Percentiles rank a stretch among this genome's conserved stretches.
Evolutionary conservation across 2,113 vertebrate species (phyloP).

Genomic region (Colius striatus): DNA sequence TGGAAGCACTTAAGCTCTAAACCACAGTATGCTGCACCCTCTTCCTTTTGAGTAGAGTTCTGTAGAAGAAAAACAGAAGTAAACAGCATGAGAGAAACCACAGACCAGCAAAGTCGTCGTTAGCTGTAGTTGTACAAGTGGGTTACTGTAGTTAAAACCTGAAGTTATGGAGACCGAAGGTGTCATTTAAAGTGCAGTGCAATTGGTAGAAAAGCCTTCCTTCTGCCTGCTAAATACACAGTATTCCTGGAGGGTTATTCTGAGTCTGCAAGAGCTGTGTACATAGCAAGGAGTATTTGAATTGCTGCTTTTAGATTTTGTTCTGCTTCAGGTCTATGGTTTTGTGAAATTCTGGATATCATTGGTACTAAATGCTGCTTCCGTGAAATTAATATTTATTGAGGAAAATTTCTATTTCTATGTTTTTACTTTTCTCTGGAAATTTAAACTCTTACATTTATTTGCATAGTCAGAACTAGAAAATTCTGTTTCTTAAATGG

Average conservation of each 20-base stretch:
- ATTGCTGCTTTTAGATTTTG: background rate
- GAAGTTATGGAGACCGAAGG: background rate
- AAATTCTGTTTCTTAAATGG: background rate
- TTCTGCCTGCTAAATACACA: background rate
- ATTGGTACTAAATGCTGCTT: background rate
- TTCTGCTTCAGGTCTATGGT: background rate
- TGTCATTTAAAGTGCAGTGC: background rate
- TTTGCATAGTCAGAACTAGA: background rate
- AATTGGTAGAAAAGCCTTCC: background rate
- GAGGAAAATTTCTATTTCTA: background rate
- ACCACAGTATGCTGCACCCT: slow-evolving; percentile 75
- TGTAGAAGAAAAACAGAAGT: slow-evolving; percentile 77
- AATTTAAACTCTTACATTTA: background rate
- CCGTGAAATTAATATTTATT: background rate
- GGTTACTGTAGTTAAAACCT: background rate
- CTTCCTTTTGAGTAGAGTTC: slow-evolving; percentile 75
- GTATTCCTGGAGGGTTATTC: background rate
- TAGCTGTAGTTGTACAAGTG: slow-evolving; percentile 17
- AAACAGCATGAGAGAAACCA: slow-evolving; percentile 71
- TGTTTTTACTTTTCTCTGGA: background rate
- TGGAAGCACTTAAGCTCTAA: slow-evolving; percentile 66
- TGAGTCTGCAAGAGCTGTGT: background rate
- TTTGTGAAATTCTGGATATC: background rate
- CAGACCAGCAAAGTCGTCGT: slow-evolving; percentile 42
- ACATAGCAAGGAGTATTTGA: background rate